phyloP scores from a whole-genome alignment of 2,888 invertebrate species.

The Amblyjoppa fuscipennis region DNA sequence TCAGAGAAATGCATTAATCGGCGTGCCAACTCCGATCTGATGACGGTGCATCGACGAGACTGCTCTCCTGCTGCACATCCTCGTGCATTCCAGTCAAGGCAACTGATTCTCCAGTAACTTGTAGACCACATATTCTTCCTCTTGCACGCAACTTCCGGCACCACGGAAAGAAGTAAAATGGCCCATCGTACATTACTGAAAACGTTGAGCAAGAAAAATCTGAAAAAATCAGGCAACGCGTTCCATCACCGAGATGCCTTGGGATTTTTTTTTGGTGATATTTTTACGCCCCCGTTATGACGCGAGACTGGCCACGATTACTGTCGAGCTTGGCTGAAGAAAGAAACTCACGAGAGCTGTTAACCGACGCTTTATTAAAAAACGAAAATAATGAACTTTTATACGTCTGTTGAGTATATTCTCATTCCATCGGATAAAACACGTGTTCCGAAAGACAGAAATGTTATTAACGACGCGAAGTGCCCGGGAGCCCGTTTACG shows the following conservation, averaged over 20 bases:
- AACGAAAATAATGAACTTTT: background rate
- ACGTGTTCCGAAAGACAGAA: background rate
- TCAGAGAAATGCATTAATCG: constrained; percentile 12
- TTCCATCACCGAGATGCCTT: background rate
- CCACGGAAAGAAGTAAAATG: background rate
- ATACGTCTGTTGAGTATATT: background rate
- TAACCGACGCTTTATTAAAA: background rate
- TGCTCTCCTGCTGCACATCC: constrained; percentile 39
- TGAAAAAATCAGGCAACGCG: background rate
- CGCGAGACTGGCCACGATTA: background rate
- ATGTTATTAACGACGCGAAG: constrained; percentile 15
- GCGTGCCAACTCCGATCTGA: constrained; percentile 12
- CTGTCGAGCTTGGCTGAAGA: background rate
- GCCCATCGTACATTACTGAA: background rate
- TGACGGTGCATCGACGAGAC: constrained; percentile 41
- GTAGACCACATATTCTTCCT: background rate
- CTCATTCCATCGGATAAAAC: constrained; percentile 1
- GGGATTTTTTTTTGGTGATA: background rate
- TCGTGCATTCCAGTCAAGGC: constrained; percentile 2
- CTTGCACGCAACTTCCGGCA: background rate
- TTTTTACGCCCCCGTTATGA: background rate
- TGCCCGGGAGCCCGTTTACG: background rate
- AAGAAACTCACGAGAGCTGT: background rate
- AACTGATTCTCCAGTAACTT: background rate
- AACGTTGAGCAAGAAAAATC: background rate